Evolutionary conservation across 2,113 vertebrate species (phyloP).

Genomic region (Labeo catla): DNA sequence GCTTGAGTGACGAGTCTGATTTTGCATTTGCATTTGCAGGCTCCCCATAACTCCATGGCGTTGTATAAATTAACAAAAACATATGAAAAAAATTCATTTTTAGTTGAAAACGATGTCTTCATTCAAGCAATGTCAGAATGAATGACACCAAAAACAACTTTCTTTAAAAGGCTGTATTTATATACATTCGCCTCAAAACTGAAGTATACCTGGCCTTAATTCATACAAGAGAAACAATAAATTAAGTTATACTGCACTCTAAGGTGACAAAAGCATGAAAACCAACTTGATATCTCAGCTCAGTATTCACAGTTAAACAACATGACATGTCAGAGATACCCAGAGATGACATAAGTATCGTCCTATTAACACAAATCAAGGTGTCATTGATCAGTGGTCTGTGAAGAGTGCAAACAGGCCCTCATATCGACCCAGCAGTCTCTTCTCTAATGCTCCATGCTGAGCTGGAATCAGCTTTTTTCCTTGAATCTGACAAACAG

Average conservation of each 20-base stretch:
- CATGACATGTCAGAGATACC: neutral
- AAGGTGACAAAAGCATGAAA: conserved; percentile 44
- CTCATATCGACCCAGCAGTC: neutral
- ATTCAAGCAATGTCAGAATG: too few species aligned
- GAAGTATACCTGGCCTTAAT: neutral
- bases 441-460: neutral
- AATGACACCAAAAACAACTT: too few species aligned
- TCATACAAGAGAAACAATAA: neutral
- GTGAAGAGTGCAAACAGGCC: neutral
- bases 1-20: too few species aligned
- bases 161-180: too few species aligned
- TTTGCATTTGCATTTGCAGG: too few species aligned
- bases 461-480: neutral
- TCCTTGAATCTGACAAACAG: neutral
- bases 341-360: neutral
- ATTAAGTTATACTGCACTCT: neutral
- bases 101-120: too few species aligned
- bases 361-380: conserved; percentile 25
- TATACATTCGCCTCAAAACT: neutral
- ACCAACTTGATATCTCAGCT: conserved; percentile 5
- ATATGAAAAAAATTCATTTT: too few species aligned
- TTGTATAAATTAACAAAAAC: too few species aligned
- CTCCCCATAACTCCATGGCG: too few species aligned
- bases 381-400: neutral
- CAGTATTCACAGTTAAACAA: neutral